Percentiles rank a stretch among this genome's conserved stretches.
phyloP scores from a whole-genome alignment of 2,797 vertebrate genomes.

The Balearica regulorum region DNA sequence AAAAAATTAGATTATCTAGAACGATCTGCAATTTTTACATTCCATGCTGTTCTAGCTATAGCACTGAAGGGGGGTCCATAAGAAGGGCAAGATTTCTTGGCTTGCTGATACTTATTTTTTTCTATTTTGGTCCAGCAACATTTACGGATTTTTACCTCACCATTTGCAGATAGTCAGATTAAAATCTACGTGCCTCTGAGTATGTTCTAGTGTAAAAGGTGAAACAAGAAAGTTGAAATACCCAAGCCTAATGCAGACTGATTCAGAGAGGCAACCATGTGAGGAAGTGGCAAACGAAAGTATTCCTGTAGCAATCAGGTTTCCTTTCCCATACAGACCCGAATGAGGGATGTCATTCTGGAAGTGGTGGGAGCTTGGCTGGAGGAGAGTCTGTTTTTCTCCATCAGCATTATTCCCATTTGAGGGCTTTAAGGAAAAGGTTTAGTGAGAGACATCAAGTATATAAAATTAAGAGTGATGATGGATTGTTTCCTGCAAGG shows the following conservation, averaged over 20 bases:
- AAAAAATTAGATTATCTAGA: background rate
- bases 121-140: background rate
- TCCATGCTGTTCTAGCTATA: background rate
- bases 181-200: background rate
- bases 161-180: background rate
- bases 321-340: background rate
- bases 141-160: background rate
- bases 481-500: background rate
- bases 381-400: background rate
- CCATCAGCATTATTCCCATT: background rate
- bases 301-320: background rate
- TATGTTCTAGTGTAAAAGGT: background rate
- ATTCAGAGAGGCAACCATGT: background rate
- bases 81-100: slow-evolving; percentile 2
- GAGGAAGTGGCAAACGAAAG: background rate
- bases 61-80: background rate
- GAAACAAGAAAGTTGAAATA: background rate
- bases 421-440: background rate
- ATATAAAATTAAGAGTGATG: background rate
- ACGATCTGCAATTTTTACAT: background rate
- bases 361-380: background rate
- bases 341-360: background rate
- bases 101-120: background rate
- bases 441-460: background rate
- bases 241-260: background rate